phyloP scores from a whole-genome alignment of 2,888 invertebrate species.

The Nebria salina region DNA sequence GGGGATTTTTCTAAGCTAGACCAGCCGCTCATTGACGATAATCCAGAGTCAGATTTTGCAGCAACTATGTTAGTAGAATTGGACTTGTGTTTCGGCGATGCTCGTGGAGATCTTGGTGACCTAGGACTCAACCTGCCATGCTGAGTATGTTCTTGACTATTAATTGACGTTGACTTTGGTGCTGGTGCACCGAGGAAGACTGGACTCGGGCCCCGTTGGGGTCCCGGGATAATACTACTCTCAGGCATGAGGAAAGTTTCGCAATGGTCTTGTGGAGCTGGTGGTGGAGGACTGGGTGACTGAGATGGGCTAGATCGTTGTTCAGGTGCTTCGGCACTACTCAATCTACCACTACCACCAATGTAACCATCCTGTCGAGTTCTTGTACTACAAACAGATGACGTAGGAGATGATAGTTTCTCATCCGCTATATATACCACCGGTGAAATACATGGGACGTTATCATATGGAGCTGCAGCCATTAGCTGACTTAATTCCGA shows the following conservation, averaged over 20 bases:
- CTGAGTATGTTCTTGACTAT: constrained; percentile 54
- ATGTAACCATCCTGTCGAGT: constrained; percentile 73
- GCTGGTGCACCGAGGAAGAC: constrained; percentile 62
- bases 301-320: constrained; percentile 48
- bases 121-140: constrained; percentile 72
- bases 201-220: constrained; percentile 58
- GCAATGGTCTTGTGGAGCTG: constrained; percentile 77
- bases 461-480: constrained; percentile 63
- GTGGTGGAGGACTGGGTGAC: constrained; percentile 82
- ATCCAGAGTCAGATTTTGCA: constrained; percentile 85
- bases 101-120: constrained; percentile 71
- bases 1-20: constrained; percentile 87
- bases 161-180: constrained; percentile 58
- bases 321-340: constrained; percentile 31
- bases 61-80: constrained; percentile 72
- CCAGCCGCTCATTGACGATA: constrained; percentile 89
- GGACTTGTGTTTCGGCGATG: constrained; percentile 75
- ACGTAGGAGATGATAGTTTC: constrained; percentile 70
- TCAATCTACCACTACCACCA: constrained; percentile 59
- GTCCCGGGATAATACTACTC: constrained; percentile 50
- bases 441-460: constrained; percentile 65
- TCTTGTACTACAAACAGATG: constrained; percentile 72
- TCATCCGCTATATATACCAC: constrained; percentile 66
- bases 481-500: constrained; percentile 64
- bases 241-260: constrained; percentile 64